Percentiles rank a stretch among this genome's conserved stretches.
Conservation (phyloP, 2,888 invertebrate species). For the Nomada goodeniana region DNA sequence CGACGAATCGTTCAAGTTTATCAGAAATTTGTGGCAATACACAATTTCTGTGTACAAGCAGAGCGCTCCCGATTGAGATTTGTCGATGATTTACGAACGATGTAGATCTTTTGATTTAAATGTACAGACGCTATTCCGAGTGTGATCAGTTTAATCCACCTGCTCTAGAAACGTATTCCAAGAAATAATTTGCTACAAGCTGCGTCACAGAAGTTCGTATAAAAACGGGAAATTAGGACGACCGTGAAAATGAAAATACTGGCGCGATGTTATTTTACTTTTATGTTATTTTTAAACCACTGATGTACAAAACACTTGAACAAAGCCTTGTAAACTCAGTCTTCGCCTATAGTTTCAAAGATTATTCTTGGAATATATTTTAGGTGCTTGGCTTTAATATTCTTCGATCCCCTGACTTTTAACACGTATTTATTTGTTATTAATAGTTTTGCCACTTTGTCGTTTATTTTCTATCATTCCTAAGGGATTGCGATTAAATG, state of each 20-base stretch:
- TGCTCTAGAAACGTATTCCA: constrained; percentile 40
- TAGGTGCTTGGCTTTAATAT: constrained; percentile 50
- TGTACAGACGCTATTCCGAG: constrained; percentile 33
- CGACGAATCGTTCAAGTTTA: constrained; percentile 6
- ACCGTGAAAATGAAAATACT: constrained; percentile 58
- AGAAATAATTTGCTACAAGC: constrained; percentile 26
- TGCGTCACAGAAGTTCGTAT: constrained; percentile 5
- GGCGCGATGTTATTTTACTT: constrained; percentile 62
- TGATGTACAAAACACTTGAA: constrained; percentile 61
- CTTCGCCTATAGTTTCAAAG: constrained; percentile 39
- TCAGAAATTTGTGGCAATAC: constrained; percentile 7
- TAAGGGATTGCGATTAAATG: not conserved
- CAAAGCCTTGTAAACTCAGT: constrained; percentile 53
- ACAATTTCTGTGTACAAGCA: not conserved
- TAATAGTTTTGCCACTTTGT: not conserved
- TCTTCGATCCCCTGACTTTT: constrained; percentile 21
- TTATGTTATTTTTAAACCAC: constrained; percentile 73
- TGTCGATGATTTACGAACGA: constrained; percentile 25
- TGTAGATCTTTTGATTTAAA: constrained; percentile 23
- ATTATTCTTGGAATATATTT: constrained; percentile 66
- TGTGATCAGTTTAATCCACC: constrained; percentile 32
- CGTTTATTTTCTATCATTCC: not conserved
- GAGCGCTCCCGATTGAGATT: not conserved
- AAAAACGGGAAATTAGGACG: constrained; percentile 40
- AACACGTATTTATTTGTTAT: not conserved